Percentiles rank a stretch among this genome's conserved stretches.
Evolutionary conservation across 2,797 vertebrate genomes (phyloP).

Genomic region (Aselliscus stoliczkanus): DNA sequence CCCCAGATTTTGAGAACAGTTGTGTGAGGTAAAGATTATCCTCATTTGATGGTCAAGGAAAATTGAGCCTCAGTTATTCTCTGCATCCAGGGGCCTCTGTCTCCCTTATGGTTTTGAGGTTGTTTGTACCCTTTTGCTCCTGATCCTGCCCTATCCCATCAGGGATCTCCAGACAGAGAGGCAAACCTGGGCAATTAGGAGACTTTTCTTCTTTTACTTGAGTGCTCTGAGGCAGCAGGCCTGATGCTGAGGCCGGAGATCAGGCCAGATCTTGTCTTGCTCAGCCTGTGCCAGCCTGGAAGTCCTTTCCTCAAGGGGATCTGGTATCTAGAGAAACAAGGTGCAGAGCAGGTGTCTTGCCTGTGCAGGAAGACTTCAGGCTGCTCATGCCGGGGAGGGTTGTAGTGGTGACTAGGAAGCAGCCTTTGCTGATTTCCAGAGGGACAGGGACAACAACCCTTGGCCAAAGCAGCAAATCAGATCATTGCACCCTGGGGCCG

Average conservation of each 20-base stretch:
- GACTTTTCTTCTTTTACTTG: not conserved
- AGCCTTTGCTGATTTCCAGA: not conserved
- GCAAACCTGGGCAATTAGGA: not conserved
- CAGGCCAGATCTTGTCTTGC: not conserved
- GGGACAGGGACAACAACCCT: not conserved
- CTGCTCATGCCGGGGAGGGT: accelerated
- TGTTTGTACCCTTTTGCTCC: not conserved
- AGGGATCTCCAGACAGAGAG: not conserved
- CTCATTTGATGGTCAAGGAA: not conserved
- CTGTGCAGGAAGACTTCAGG: not conserved
- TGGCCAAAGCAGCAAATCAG: not conserved
- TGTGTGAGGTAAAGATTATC: not conserved
- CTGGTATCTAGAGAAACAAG: not conserved
- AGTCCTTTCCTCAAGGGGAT: not conserved
- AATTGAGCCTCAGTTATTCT: not conserved
- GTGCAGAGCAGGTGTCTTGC: not conserved
- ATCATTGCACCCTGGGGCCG: accelerated
- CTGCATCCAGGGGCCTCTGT: not conserved
- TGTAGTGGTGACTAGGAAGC: not conserved
- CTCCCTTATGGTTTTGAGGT: not conserved
- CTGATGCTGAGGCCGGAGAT: not conserved
- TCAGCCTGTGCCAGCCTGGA: not conserved
- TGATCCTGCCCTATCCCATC: no score
- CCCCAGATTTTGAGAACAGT: not conserved
- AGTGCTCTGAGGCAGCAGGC: not conserved